A percentile compares a stretch with the other conserved stretches of the same genome.
These are phyloP conservation scores for Tachina lurida DNA, from an alignment of 2,888 invertebrate species.

Conservation along the genomic window DNA sequence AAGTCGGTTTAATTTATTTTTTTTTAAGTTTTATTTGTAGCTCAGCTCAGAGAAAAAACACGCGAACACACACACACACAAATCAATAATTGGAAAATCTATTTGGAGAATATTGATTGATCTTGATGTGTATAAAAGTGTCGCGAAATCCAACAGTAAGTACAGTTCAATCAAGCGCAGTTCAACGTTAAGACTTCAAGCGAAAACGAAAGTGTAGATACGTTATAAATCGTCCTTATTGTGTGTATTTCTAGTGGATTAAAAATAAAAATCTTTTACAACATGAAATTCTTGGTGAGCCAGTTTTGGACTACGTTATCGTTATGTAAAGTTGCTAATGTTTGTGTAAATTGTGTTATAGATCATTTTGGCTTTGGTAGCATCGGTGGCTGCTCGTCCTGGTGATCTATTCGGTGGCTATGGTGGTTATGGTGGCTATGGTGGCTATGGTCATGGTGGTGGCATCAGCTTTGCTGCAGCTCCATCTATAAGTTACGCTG, in stretches of 20 bases:
- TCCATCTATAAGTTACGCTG: constrained; percentile 75
- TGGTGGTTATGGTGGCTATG: constrained; percentile 69
- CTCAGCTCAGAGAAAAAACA: background rate
- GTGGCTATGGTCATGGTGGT: constrained; percentile 66
- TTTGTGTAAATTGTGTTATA: constrained; percentile 65
- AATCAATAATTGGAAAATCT: constrained; percentile 30
- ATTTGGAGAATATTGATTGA: constrained; percentile 33
- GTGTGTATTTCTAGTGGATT: background rate
- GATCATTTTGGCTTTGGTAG: constrained; percentile 77
- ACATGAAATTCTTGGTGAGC: constrained; percentile 80
- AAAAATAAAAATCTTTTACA: constrained; percentile 27
- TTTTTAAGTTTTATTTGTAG: too few species aligned
- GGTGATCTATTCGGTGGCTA: constrained; percentile 76
- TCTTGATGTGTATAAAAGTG: constrained; percentile 75
- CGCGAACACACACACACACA: background rate
- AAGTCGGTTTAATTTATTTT: too few species aligned
- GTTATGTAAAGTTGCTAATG: constrained; percentile 16
- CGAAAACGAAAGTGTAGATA: background rate
- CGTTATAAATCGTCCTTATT: constrained; percentile 18
- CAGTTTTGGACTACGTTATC: background rate
- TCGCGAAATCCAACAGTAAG: constrained; percentile 73
- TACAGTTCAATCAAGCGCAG: constrained; percentile 77
- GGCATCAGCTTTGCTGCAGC: constrained; percentile 71
- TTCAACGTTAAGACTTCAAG: constrained; percentile 45
- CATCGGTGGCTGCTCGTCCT: constrained; percentile 76